These are phyloP conservation scores for Eupithecia vulgata DNA, from an alignment of 2,888 invertebrate species.

Conservation along the genomic window DNA sequence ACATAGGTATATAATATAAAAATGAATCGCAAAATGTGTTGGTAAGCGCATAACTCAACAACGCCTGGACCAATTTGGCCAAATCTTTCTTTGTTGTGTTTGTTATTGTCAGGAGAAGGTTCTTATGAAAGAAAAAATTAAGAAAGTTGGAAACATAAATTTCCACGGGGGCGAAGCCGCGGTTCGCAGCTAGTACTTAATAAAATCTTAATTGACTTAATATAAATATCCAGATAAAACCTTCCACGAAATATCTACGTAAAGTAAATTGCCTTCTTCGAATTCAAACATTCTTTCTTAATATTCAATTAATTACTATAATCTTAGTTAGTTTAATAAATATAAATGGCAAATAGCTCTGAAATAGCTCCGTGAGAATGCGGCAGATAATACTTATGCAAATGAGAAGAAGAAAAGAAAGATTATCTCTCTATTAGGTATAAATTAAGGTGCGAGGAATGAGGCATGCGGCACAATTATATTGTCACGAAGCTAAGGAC, in stretches of 20 bases:
- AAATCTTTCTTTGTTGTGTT: no score
- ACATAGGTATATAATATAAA: no score
- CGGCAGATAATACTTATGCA: constrained; percentile 75
- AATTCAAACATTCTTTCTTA: background rate
- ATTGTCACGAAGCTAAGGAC: constrained; percentile 75
- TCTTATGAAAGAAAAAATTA: no score
- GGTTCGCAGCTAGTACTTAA: no score
- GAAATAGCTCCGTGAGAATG: constrained; percentile 38
- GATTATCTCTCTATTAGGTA: constrained; percentile 82
- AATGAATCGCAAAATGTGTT: no score
- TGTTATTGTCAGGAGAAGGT: no score
- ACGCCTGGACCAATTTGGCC: no score
- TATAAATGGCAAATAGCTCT: constrained; percentile 17
- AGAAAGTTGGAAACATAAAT: no score
- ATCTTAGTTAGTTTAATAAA: background rate
- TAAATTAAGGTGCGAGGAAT: constrained; percentile 78
- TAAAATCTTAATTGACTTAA: no score
- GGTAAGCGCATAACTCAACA: no score
- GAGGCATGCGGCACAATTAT: constrained; percentile 81
- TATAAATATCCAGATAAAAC: no score
- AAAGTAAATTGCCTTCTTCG: background rate
- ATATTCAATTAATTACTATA: background rate
- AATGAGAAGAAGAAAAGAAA: constrained; percentile 78
- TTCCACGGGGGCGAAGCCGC: no score
- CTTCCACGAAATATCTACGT: background rate